Evolutionary conservation across 1,140 invertebrate species (phyloP), one percentile per base, ranked within the genome.

Genomic region (Wiebesia pumilae): DNA sequence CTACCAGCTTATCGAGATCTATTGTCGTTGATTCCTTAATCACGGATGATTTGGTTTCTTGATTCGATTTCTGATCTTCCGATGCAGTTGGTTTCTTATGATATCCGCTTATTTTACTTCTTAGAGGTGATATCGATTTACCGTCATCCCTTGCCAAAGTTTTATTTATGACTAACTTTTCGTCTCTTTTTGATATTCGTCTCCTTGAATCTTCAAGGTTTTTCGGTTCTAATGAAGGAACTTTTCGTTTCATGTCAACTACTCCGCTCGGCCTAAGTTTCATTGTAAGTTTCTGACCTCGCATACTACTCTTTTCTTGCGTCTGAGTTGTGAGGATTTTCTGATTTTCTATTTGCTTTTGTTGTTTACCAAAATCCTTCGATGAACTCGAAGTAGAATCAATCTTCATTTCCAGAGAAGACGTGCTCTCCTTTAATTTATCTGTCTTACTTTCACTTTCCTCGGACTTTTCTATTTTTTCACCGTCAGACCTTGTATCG

Each of bases 91-190:
- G 71, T 51, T 82, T 86, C n/a, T 51, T 81, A 33, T 73, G 7
- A 78, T 30, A 51, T 16, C 43, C 16, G 38, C 19, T 47, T 47
- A 27, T 9, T 75, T 65, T 75, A 67, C n/a, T 83, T 86, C 82
- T 79, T 24, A 12, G 30, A 2, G 81, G 62, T 4, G 85, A 86
- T 40, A 33, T 62, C 27, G 78, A 51, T 69, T 77, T 77, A 80
- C 47, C 71, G 7, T 87, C 86, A 10, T 83, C 69, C 35, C 81
- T 83, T 24, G 71, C 38, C 14, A n/a, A 40, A 14, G 58, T 69
- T 85, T 83, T 75, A 40, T 38, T 62, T 67, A 47, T 77, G 54
- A 84, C 77, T 38, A 21, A 58, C 71, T 84, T 84, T 21, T 84
- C 69, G 27, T 81, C n/a, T 83, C 7, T 35, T n/a, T 82, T 84